Evolutionary conservation across 2,888 invertebrate species (phyloP), one percentile per base, ranked within the genome.

Genomic region (Drosophila melanosoma): DNA sequence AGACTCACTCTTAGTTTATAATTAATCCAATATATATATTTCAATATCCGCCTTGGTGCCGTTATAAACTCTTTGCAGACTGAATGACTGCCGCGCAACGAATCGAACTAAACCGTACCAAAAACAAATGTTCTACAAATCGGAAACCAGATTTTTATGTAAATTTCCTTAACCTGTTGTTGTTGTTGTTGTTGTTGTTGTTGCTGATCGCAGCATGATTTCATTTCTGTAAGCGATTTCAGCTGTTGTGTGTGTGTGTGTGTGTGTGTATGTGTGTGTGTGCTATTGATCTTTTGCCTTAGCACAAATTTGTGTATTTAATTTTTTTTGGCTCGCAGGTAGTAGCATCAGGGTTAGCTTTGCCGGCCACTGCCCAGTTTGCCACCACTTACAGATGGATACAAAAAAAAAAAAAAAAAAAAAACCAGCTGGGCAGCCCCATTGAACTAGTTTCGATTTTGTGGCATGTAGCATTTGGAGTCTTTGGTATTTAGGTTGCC

Each of bases 371-470:
- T 51, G 75, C 35, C 62, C 69, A 62, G 58, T 62, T 54, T 57
- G 69, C 69, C 67, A 72, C 69, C 36, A 61, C 57, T 66, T 54
- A 54, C 59, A 59, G 49, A 49, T 38, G 53, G 40, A 56, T 36
- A 60, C n/a, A n/a, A n/a, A n/a, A n/a, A n/a, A n/a, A n/a, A n/a
- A 1, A 23, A 2, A 83, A 85, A 85, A 29, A 26, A 29, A 86
- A 85, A 85, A 45, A 45, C 85, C 89, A 89, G 89, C 87, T 85
- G 87, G 89, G 74, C 72, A 86, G 88, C 83, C 81, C 91, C 90
- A 90, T 82, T 90, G 89, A 90, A 91, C 91, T 90, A 90, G 89
- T 89, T 91, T 89, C 79, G 61, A 74, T 23, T 74, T 83, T 89
- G 89, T 85, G 84, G 89, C 82, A 84, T 82, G 81, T 74, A 79